These are phyloP conservation scores for Drosophila basisetae DNA, from an alignment of 2,888 invertebrate genomes.

Conservation along the genomic window DNA sequence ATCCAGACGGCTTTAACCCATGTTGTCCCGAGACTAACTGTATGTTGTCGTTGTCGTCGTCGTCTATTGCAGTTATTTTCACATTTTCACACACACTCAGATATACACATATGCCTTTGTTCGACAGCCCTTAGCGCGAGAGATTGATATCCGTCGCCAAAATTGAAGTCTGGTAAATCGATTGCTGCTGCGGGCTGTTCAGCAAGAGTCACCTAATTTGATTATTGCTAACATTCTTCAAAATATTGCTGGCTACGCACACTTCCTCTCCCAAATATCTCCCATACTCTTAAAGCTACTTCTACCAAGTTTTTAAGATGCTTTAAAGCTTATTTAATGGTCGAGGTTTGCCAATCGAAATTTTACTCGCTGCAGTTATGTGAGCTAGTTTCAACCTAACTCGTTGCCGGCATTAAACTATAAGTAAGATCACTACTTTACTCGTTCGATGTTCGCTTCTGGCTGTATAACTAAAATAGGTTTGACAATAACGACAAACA, in stretches of 20 bases:
- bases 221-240: not conserved
- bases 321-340: not conserved
- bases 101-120: conserved; percentile 14
- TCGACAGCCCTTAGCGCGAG: not conserved
- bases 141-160: not conserved
- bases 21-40: conserved; percentile 63
- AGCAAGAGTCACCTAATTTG: not conserved
- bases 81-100: conserved; percentile 34
- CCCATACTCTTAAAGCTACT: not conserved
- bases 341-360: not conserved
- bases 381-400: not conserved
- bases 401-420: not conserved
- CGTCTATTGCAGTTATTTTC: conserved; percentile 49
- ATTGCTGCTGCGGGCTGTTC: not conserved
- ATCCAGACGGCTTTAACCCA: conserved; percentile 69
- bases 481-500: too few relatives aligned
- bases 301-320: not conserved
- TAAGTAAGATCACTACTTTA: not conserved
- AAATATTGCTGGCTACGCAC: not conserved
- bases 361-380: not conserved
- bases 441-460: not conserved
- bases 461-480: not conserved
- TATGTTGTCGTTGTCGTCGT: conserved; percentile 17
- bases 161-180: not conserved
- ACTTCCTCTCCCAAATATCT: not conserved